Percentiles rank a stretch among this genome's conserved stretches.
phyloP scores from a whole-genome alignment of 2,797 vertebrate genomes.

The Hyperoplus immaculatus region DNA sequence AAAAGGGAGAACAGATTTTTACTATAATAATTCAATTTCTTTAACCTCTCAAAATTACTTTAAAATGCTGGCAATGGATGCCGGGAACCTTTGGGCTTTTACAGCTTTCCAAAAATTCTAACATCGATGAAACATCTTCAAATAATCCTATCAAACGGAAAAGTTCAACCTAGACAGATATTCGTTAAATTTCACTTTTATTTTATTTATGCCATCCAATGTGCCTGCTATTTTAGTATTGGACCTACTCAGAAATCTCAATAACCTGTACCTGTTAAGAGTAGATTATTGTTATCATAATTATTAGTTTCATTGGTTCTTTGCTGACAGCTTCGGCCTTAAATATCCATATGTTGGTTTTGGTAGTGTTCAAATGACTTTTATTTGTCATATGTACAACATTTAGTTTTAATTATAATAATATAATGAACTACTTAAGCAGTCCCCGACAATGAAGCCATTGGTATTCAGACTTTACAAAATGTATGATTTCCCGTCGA shows the following conservation, averaged over 20 bases:
- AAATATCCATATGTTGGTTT: too few species aligned
- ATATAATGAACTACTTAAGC: too few species aligned
- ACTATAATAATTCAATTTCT: background rate
- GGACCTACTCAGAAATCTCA: background rate
- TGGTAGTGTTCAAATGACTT: background rate
- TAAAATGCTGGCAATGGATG: too few species aligned
- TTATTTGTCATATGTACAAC: background rate
- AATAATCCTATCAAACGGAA: background rate
- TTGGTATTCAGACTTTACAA: too few species aligned
- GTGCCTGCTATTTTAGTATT: background rate
- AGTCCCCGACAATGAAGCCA: too few species aligned
- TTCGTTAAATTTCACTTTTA: slow-evolving; percentile 16
- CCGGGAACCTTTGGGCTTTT: background rate
- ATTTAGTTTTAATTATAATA: too few species aligned
- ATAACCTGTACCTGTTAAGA: too few species aligned
- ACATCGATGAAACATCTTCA: background rate
- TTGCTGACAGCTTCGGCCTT: too few species aligned
- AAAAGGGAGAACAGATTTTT: background rate
- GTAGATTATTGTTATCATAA: background rate
- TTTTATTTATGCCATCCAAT: background rate
- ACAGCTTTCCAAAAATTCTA: background rate
- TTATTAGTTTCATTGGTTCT: background rate
- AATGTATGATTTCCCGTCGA: too few species aligned
- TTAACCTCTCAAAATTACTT: background rate
- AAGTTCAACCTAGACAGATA: background rate